Conservation (phyloP, 2,797 vertebrate species). For the Muraenolepis orangiensis region DNA sequence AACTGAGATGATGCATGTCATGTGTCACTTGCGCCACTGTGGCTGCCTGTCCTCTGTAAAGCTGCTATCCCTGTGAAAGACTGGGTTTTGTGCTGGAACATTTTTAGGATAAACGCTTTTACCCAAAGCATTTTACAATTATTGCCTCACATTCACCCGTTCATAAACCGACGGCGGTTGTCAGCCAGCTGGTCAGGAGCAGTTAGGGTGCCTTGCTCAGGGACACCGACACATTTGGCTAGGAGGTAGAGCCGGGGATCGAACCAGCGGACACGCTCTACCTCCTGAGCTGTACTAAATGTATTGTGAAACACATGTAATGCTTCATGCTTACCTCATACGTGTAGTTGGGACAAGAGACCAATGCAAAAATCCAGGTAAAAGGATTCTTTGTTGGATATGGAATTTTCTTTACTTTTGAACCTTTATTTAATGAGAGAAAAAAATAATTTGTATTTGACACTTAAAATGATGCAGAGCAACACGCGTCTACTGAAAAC, state of each 20-base stretch:
- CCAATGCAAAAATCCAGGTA: constrained; percentile 88
- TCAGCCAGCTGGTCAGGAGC: no score
- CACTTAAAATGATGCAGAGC: neutral
- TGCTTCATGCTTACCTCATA: constrained; percentile 79
- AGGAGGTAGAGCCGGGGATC: no score
- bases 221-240: no score
- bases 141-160: no score
- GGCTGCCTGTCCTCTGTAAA: neutral
- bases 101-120: neutral
- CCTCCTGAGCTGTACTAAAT: neutral
- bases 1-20: neutral
- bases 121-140: no score
- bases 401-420: constrained; percentile 87
- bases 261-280: no score
- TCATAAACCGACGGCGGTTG: no score
- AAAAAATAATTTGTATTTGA: neutral
- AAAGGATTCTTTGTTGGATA: constrained; percentile 90
- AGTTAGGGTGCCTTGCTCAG: no score
- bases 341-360: constrained; percentile 92
- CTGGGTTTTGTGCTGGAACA: neutral
- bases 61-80: neutral
- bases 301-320: neutral
- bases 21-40: neutral
- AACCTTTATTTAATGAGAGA: constrained; percentile 70
- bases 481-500: neutral